Percentiles rank a stretch among this genome's conserved stretches.
Conservation (phyloP, 2,888 invertebrate species). For the Drosophila prolongata region DNA sequence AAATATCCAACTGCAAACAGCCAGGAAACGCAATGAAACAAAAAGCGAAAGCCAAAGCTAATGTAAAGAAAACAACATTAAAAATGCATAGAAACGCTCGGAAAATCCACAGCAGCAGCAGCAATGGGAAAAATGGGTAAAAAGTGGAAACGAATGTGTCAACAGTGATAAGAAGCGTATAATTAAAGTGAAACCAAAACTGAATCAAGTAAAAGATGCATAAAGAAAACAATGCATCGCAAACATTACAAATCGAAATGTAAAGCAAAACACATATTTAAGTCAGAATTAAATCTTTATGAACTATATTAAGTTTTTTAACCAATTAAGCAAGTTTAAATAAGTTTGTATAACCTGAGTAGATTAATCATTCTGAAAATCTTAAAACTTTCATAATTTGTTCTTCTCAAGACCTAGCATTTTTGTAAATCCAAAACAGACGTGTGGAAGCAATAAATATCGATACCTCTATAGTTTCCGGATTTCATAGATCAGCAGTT, state of each 20-base stretch:
- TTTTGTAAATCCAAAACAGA: too few relatives aligned
- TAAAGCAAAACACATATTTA: too few relatives aligned
- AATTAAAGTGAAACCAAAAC: conserved; percentile 35
- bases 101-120: conserved; percentile 13
- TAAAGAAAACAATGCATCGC: background rate
- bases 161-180: conserved; percentile 44
- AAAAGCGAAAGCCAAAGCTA: conserved; percentile 37
- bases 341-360: too few relatives aligned
- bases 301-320: background rate
- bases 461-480: conserved; percentile 15
- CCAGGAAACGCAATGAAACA: conserved; percentile 35
- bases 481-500: conserved; percentile 1
- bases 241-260: too few relatives aligned
- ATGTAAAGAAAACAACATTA: conserved; percentile 56
- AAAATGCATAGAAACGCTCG: conserved; percentile 49
- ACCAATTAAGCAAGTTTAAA: too few relatives aligned
- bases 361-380: too few relatives aligned
- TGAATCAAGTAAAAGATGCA: conserved; percentile 6
- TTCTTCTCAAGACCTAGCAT: too few relatives aligned
- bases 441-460: conserved; percentile 1
- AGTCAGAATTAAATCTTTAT: background rate
- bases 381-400: too few relatives aligned
- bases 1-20: conserved; percentile 55
- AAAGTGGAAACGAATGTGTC: conserved; percentile 50
- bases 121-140: conserved; percentile 13